Percentiles rank a stretch among this genome's conserved stretches.
These are phyloP conservation scores for Erebia palarica DNA, from an alignment of 2,888 invertebrate species.

Conservation along the genomic window DNA sequence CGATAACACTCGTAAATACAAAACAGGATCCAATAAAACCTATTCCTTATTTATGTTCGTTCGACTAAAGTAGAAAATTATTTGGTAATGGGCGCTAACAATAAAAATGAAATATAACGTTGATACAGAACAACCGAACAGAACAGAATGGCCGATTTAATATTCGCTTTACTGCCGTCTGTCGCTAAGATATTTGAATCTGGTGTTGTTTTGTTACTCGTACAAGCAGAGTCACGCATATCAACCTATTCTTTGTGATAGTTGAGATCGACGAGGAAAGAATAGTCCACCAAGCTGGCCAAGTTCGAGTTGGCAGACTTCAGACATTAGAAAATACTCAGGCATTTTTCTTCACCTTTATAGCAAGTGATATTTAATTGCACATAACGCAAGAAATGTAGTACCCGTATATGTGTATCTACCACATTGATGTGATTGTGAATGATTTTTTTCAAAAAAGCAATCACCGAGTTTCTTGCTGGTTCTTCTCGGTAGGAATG, in stretches of 20 bases:
- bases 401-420: no score
- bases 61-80: neutral
- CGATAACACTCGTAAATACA: neutral
- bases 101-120: constrained; percentile 14
- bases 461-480: no score
- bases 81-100: neutral
- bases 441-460: no score
- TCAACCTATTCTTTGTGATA: neutral
- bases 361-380: neutral
- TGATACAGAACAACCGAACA: constrained; percentile 8
- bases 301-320: neutral
- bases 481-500: no score
- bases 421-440: no score
- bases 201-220: constrained; percentile 7
- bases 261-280: neutral
- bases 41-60: neutral
- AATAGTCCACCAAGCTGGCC: neutral
- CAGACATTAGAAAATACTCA: neutral
- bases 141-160: constrained; percentile 3
- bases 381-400: no score
- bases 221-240: neutral
- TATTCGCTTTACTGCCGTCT: constrained; percentile 15
- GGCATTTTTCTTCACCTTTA: neutral
- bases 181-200: constrained; percentile 15
- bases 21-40: neutral